Base-by-base conservation (phyloP, 2,888 invertebrate genomes). In the Herminia tarsipennalis region DNA sequence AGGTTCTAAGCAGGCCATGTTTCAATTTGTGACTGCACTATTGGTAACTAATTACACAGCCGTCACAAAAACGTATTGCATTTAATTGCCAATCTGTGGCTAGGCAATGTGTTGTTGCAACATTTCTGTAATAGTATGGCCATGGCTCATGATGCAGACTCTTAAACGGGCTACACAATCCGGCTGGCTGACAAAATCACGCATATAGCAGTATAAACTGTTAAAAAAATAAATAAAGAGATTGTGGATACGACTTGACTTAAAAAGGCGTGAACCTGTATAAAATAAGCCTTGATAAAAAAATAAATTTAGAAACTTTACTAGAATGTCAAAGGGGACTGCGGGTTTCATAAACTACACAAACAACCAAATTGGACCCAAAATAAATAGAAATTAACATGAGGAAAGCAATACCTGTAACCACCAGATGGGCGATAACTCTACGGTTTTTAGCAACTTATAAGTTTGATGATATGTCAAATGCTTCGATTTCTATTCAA, bases 291-390 rank as follows among this genome's bases (percentile, higher is more conserved):
- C 48, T 48, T 16, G 42, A 51, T 39, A 36, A 29, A 20, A 17
- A 43, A 16, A 29, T 43, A 39, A n/a, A n/a, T 52, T 40, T 47
- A 36, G 40, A n/a, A 44, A 30, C 36, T 46, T 39, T 37, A 40
- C 36, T 6, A 27, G 52, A 37, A 53, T 53, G 52, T 47, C 52
- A 21, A 40, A 40, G 40, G 36, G 29, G 22, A 34, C 22, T 22
- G 21, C 20, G 47, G 47, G 10, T 44, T 44, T 22, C 5, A 48
- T 18, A 2, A 51, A 14, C n/a, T n/a, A n/a, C n/a, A n/a, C n/a
- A n/a, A n/a, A n/a, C n/a, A 47, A 41, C 18, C 50, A 18, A 55
- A 51, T 51, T 18, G 50, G 44, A 47, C 55, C 55, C 27, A 55
- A 37, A 24, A 55, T 51, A 34, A 13, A 41, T 41, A 40, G 41